Conservation (phyloP, 2,113 vertebrate genomes). For the Mormoops blainvillei region DNA sequence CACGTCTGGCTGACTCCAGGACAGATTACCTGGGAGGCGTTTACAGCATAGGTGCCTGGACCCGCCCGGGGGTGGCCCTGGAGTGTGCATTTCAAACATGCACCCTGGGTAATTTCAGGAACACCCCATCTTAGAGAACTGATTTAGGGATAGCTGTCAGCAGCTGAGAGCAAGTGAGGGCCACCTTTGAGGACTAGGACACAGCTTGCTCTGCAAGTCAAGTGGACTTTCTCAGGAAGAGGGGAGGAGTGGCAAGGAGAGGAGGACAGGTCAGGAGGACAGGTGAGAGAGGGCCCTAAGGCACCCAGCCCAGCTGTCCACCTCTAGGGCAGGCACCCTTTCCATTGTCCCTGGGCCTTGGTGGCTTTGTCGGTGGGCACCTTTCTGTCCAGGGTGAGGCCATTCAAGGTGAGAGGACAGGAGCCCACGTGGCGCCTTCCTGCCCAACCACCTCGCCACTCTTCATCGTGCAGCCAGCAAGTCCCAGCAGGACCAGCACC, state of each 20-base stretch:
- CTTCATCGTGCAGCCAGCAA: not conserved
- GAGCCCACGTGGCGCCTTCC: fast-evolving
- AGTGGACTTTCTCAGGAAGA: not conserved
- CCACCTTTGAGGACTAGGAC: fast-evolving
- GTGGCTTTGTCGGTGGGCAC: not conserved
- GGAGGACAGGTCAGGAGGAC: not conserved
- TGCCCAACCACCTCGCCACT: fast-evolving
- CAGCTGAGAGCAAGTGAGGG: not conserved
- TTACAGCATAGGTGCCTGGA: not conserved
- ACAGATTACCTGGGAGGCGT: not conserved
- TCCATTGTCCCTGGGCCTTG: fast-evolving
- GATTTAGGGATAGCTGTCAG: not conserved
- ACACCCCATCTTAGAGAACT: not conserved
- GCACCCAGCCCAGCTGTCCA: not conserved
- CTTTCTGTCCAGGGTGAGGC: not conserved
- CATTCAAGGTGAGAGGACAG: not conserved
- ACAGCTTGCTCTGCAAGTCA: not conserved
- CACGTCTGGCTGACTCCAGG: not conserved
- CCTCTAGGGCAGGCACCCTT: not conserved
- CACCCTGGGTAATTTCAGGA: not conserved
- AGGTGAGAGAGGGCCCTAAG: not conserved
- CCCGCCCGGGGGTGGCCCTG: not conserved
- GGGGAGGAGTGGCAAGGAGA: no score
- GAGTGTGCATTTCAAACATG: not conserved
- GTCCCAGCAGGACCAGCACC: slow-evolving; percentile 21